phyloP scores from a whole-genome alignment of 1,140 invertebrate genomes.

The Nasonia giraulti region DNA sequence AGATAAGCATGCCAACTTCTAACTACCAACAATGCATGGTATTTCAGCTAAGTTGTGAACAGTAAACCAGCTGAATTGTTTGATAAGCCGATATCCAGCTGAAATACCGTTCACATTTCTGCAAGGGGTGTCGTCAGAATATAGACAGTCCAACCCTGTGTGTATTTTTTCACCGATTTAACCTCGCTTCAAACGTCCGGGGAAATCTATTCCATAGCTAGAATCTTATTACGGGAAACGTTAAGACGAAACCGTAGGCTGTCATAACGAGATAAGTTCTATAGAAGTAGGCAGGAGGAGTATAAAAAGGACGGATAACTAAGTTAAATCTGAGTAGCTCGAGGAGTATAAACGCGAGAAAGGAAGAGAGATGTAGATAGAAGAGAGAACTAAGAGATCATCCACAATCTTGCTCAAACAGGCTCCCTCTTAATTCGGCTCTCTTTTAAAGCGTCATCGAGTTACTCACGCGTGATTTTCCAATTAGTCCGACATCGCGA shows the following conservation, averaged over 20 bases:
- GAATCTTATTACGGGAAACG: neutral
- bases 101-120: no score
- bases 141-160: no score
- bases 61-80: no score
- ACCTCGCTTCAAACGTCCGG: neutral
- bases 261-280: conserved; percentile 19
- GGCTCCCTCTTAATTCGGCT: no score
- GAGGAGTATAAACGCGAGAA: neutral
- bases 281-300: neutral
- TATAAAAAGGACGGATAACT: conserved; percentile 8
- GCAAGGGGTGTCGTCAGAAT: no score
- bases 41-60: no score
- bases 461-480: conserved; percentile 6
- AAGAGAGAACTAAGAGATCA: neutral
- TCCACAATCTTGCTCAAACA: no score
- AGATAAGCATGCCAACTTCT: no score
- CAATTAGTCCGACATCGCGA: conserved; percentile 24
- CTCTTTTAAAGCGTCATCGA: no score
- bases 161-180: no score
- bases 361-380: neutral
- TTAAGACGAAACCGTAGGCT: neutral
- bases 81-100: no score
- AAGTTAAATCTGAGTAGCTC: neutral
- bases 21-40: no score
- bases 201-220: neutral